Conservation (phyloP, 2,797 vertebrate genomes). For the Rhabdophis nuchalis region DNA sequence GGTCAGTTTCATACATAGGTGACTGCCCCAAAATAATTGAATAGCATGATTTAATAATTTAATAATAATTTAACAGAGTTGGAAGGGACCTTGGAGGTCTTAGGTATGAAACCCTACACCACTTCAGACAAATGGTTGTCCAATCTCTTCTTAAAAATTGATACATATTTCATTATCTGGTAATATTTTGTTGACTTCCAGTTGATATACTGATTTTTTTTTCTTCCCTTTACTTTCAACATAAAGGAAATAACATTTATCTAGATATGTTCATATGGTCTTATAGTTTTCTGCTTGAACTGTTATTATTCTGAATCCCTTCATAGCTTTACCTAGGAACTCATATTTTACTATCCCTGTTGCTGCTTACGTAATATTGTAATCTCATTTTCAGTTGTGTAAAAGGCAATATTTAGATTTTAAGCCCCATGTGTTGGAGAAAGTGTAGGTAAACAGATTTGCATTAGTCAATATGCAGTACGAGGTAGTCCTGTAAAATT, state of each 20-base stretch:
- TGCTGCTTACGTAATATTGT: neutral
- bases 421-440: neutral
- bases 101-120: too few relatives aligned
- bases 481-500: neutral
- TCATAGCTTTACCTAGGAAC: neutral
- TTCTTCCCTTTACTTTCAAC: neutral
- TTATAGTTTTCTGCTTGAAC: neutral
- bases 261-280: neutral
- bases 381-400: neutral
- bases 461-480: neutral
- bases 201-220: neutral
- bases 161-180: neutral
- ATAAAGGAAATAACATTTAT: neutral
- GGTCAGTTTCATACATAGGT: neutral
- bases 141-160: too few relatives aligned
- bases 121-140: too few relatives aligned
- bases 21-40: neutral
- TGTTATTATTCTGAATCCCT: neutral
- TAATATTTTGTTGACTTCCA: neutral
- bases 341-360: neutral
- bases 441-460: neutral
- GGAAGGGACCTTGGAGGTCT: too few relatives aligned
- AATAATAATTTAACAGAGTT: too few relatives aligned
- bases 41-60: neutral
- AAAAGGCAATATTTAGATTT: neutral